Evolutionary conservation across 30 jellyfish, hydroid and myxozoan species (phyloP).

Genomic region (Catostylus mosaicus): DNA sequence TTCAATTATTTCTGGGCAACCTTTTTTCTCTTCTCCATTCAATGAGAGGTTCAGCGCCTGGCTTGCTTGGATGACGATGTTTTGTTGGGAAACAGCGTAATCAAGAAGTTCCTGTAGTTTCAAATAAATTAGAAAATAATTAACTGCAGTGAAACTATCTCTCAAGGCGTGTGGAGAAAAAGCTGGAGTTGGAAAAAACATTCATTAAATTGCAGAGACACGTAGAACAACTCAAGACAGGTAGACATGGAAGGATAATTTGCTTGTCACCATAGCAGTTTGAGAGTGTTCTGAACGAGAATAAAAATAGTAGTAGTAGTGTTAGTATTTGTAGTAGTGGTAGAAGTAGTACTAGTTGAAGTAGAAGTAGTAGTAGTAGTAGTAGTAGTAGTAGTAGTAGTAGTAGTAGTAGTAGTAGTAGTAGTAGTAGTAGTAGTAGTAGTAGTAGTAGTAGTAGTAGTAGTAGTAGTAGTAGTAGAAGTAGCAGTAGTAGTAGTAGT

Average conservation of each 20-base stretch:
- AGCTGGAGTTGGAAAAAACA: not conserved
- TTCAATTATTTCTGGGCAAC: conserved; percentile 98
- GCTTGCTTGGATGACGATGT: conserved; percentile 92
- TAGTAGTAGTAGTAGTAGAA: conserved; percentile 33
- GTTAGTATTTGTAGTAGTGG: conserved; percentile 26
- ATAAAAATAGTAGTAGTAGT: conserved; percentile 18
- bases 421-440: conserved; percentile 45
- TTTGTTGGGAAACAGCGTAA: conserved; percentile 98
- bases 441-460: conserved; percentile 40
- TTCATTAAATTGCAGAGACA: too few species aligned
- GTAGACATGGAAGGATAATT: too few species aligned
- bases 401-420: conserved; percentile 41
- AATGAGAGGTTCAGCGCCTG: conserved; percentile 92
- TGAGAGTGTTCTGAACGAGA: too few species aligned
- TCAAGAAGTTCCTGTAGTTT: conserved; percentile 78
- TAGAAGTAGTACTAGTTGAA: conserved; percentile 34
- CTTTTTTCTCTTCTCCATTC: conserved; percentile 83
- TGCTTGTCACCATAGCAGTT: too few species aligned
- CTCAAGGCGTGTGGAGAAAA: not conserved
- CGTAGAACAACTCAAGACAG: too few species aligned
- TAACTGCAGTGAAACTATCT: not conserved
- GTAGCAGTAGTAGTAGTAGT: conserved; percentile 44
- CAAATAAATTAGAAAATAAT: not conserved
- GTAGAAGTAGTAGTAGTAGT: conserved; percentile 40
- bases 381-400: conserved; percentile 43